These are phyloP conservation scores for Drosophila infuscata DNA, from an alignment of 2,888 invertebrate genomes.

Conservation along the genomic window DNA sequence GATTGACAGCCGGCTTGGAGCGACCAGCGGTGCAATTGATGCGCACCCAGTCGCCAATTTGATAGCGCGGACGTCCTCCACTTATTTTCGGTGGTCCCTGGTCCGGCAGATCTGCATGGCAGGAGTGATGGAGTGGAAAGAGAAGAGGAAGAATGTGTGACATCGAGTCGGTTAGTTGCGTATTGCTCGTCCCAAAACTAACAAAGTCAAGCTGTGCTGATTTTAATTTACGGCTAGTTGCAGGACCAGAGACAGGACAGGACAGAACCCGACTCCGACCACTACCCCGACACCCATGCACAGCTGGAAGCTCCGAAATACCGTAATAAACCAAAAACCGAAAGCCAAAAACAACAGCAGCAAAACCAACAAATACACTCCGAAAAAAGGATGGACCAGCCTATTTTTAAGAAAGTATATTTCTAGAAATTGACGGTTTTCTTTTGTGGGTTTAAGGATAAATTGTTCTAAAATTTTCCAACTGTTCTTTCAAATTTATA, in stretches of 20 bases:
- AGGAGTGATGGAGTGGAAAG: conserved; percentile 1
- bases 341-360: conserved; percentile 32
- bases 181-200: conserved; percentile 20
- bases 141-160: conserved; percentile 9
- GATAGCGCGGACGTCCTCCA: conserved; percentile 87
- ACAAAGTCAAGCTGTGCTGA: conserved; percentile 57
- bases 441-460: not conserved
- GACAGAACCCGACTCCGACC: conserved; percentile 4
- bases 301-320: conserved; percentile 41
- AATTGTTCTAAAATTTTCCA: not conserved
- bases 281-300: conserved; percentile 17
- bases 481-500: no score
- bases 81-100: conserved; percentile 87
- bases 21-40: conserved; percentile 88
- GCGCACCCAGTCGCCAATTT: conserved; percentile 87
- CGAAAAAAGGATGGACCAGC: not conserved
- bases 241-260: conserved; percentile 18
- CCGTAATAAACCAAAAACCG: conserved; percentile 65
- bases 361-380: not conserved
- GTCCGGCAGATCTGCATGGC: conserved; percentile 86
- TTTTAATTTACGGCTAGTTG: conserved; percentile 74
- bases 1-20: conserved; percentile 87
- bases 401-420: not conserved
- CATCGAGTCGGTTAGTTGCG: conserved; percentile 42
- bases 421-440: fast-evolving